Percentiles rank a stretch among this genome's conserved stretches.
Evolutionary conservation across 2,797 vertebrate genomes (phyloP).

Genomic region (Gymnopithys bicolor): DNA sequence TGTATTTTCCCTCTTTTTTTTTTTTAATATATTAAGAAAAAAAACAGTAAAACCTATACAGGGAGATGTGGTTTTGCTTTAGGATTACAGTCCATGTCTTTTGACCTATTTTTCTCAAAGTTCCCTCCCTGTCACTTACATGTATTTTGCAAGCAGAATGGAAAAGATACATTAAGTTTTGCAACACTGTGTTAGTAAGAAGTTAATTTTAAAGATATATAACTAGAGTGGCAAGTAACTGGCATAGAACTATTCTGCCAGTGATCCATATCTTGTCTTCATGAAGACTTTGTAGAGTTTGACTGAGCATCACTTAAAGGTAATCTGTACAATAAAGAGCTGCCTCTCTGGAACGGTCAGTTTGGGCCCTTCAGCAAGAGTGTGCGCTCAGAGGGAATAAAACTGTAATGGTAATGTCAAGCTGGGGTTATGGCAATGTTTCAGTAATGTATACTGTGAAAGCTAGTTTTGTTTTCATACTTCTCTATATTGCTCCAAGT

Average conservation of each 20-base stretch:
- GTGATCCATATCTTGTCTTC: background rate
- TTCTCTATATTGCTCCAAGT: background rate
- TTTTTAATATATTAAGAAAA: background rate
- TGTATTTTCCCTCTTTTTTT: background rate
- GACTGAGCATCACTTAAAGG: constrained; percentile 14
- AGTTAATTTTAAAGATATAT: background rate
- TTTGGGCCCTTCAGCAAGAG: constrained; percentile 31
- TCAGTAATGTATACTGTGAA: background rate
- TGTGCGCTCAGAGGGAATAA: constrained; percentile 1
- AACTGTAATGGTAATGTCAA: background rate
- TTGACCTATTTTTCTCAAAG: background rate
- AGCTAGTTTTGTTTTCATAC: background rate
- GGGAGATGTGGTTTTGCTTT: background rate
- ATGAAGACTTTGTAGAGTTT: constrained; percentile 6
- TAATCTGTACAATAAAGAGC: background rate
- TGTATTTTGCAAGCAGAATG: constrained; percentile 18
- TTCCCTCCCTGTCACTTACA: background rate
- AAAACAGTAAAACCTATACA: background rate
- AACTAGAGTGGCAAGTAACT: background rate
- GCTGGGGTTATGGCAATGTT: background rate
- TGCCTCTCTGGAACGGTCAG: constrained; percentile 34
- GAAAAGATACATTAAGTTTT: background rate
- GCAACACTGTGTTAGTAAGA: background rate
- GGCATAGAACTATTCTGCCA: background rate
- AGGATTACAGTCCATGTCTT: background rate